Conservation (phyloP, 2,797 vertebrate species). For the Macropus fuliginosus region DNA sequence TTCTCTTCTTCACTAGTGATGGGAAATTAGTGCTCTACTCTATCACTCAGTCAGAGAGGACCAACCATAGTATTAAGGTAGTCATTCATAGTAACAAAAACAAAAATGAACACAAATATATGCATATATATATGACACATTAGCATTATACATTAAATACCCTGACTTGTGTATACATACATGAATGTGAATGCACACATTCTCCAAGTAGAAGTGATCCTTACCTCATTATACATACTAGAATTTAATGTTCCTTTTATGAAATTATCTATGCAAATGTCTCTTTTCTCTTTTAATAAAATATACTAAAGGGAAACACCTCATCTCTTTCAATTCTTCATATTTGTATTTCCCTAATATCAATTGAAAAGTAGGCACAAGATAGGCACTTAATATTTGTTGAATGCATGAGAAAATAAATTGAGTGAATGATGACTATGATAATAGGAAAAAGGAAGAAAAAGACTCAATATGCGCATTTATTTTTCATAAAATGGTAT, state of each 20-base stretch:
- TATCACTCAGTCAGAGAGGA: constrained; percentile 1
- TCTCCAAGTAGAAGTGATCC: background rate
- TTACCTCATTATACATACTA: background rate
- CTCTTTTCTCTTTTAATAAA: background rate
- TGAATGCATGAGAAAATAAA: background rate
- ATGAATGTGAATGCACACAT: background rate
- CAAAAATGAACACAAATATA: constrained; percentile 42
- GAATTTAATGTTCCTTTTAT: background rate
- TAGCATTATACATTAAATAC: background rate
- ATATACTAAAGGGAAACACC: background rate
- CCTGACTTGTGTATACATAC: constrained; percentile 6
- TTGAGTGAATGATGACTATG: background rate
- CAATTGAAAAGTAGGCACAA: background rate
- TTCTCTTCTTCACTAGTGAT: background rate
- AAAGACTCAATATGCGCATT: background rate
- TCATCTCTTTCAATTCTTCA: background rate
- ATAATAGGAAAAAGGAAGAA: background rate
- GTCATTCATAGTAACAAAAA: constrained; percentile 37
- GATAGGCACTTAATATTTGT: background rate
- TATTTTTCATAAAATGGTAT: background rate
- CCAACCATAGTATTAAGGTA: constrained; percentile 40
- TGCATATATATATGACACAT: constrained; percentile 7
- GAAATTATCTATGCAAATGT: background rate
- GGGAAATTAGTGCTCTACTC: constrained; percentile 30
- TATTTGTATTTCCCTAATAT: background rate